Conservation (phyloP, 2,113 vertebrate genomes). For the Apodemus speciosus region DNA sequence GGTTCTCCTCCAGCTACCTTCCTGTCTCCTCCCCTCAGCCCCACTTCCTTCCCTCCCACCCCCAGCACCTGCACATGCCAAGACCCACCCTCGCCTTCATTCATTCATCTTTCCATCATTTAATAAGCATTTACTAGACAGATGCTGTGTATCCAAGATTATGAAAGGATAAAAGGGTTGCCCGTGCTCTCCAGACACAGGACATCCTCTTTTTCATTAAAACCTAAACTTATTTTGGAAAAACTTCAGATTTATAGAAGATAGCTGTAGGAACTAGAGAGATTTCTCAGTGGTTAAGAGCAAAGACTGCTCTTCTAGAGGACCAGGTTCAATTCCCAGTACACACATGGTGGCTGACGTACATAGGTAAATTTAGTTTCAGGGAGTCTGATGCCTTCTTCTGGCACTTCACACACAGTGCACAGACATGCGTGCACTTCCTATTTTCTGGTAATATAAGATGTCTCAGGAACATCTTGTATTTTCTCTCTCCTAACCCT, state of each 20-base stretch:
- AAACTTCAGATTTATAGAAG: conserved; percentile 22
- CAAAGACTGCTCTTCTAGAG: not conserved
- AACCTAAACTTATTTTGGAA: conserved; percentile 22
- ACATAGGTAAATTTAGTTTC: not conserved
- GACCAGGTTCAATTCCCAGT: not conserved
- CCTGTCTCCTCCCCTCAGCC: not conserved
- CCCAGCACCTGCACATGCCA: not conserved
- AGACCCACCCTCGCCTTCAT: too few species aligned
- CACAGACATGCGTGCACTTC: not conserved
- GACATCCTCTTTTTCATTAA: not conserved
- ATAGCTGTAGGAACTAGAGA: not conserved
- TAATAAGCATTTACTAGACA: not conserved
- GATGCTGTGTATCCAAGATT: not conserved
- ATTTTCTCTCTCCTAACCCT: not conserved
- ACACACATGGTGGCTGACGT: not conserved
- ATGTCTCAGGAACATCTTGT: not conserved
- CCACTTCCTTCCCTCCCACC: too few species aligned
- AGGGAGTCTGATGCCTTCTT: not conserved
- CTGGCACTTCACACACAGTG: not conserved
- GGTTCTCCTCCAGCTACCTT: not conserved
- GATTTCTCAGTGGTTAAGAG: not conserved
- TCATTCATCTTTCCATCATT: not conserved
- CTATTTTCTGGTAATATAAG: not conserved
- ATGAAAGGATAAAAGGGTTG: not conserved
- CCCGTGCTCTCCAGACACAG: not conserved